Evolutionary conservation across 2,113 vertebrate genomes (phyloP).

Genomic region (Butorides virescens): DNA sequence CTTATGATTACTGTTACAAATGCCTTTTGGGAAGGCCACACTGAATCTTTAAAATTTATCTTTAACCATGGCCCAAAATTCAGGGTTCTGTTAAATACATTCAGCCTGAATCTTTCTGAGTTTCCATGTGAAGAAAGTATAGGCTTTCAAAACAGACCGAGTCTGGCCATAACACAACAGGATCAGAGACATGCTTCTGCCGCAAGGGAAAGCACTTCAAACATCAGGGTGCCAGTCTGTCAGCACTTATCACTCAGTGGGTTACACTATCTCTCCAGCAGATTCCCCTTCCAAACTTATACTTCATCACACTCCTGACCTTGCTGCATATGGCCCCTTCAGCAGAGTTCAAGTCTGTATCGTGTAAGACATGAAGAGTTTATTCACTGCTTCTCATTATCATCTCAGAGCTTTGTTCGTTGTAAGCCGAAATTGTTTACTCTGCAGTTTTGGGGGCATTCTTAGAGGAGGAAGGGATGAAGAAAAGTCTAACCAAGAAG

Average conservation of each 20-base stretch:
- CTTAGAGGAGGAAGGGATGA: not conserved
- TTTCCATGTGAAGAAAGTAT: not conserved
- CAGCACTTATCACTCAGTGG: slow-evolving; percentile 58
- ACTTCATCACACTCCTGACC: slow-evolving; percentile 41
- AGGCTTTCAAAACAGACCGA: slow-evolving; percentile 23
- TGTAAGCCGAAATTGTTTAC: not conserved
- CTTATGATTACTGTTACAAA: slow-evolving; percentile 13
- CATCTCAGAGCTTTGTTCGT: not conserved
- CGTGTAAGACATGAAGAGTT: not conserved
- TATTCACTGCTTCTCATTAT: not conserved
- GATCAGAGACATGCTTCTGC: slow-evolving; percentile 35
- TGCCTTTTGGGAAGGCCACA: not conserved
- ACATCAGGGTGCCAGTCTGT: slow-evolving; percentile 43
- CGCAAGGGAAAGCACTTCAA: slow-evolving; percentile 37
- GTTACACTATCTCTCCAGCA: slow-evolving; percentile 20
- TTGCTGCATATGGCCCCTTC: not conserved
- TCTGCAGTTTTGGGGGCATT: not conserved
- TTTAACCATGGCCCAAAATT: not conserved
- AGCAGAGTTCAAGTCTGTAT: slow-evolving; percentile 32
- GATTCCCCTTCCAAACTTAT: slow-evolving; percentile 43
- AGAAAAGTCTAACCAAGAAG: not conserved
- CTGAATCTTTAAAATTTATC: not conserved
- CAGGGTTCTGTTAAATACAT: slow-evolving; percentile 15
- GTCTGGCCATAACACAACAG: slow-evolving; percentile 20
- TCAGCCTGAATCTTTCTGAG: not conserved